phyloP scores from a whole-genome alignment of 2,888 invertebrate genomes.

The Tachina fera region DNA sequence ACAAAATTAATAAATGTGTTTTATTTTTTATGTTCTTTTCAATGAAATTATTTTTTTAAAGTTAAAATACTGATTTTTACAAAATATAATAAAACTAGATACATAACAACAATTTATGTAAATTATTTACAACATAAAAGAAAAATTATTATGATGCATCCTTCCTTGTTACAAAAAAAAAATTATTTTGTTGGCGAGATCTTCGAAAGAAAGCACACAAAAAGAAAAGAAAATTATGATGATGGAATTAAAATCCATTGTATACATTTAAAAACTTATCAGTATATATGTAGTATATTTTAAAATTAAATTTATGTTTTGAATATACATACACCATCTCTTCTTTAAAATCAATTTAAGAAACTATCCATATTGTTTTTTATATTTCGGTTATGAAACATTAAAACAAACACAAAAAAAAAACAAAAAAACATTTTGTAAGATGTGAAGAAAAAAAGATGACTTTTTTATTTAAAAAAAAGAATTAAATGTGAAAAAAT shows the following conservation, averaged over 20 bases:
- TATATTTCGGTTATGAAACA: constrained; percentile 34
- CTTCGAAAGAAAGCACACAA: background rate
- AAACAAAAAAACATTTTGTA: constrained; percentile 52
- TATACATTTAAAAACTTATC: constrained; percentile 24
- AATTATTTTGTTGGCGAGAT: background rate
- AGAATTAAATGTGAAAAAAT: constrained; percentile 53
- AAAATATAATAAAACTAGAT: constrained; percentile 1
- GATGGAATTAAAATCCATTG: background rate
- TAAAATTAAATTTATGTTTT: constrained; percentile 33
- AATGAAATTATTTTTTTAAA: background rate
- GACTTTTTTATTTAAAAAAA: constrained; percentile 36
- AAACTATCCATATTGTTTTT: constrained; percentile 30
- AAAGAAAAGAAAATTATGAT: constrained; percentile 10
- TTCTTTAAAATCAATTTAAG: constrained; percentile 45
- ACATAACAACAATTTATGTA: constrained; percentile 1
- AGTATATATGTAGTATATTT: constrained; percentile 11
- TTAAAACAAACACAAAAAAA: constrained; percentile 37
- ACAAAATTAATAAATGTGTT: constrained; percentile 43
- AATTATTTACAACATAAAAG: background rate
- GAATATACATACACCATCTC: constrained; percentile 58
- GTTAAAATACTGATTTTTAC: constrained; percentile 31
- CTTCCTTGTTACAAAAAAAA: constrained; percentile 4
- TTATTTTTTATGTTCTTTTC: constrained; percentile 22
- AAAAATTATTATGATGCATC: constrained; percentile 49
- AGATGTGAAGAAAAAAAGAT: constrained; percentile 41